A percentile compares a stretch with the other conserved stretches of the same genome.
phyloP scores from a whole-genome alignment of 2,888 invertebrate genomes.

The Unio delphinus region DNA sequence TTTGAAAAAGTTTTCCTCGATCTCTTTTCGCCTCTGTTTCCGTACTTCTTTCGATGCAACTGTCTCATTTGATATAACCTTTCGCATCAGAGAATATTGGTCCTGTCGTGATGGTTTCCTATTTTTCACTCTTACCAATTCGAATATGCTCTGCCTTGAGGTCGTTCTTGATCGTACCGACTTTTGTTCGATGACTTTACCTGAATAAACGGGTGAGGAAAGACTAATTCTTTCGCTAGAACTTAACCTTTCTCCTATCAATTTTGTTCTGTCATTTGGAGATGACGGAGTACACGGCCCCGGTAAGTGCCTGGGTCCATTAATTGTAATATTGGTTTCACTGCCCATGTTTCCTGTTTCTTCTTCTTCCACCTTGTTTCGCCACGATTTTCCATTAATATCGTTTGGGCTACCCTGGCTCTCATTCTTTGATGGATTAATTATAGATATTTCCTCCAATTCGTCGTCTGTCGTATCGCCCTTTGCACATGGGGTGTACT shows the following conservation, averaged over 20 bases:
- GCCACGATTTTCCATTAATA: conserved; percentile 69
- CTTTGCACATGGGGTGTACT: conserved; percentile 70
- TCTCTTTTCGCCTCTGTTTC: conserved; percentile 70
- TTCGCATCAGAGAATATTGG: conserved; percentile 75
- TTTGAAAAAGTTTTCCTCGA: conserved; percentile 71
- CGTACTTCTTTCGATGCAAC: conserved; percentile 78
- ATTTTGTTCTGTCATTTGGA: conserved; percentile 49
- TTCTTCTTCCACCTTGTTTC: conserved; percentile 75
- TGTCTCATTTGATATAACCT: conserved; percentile 74
- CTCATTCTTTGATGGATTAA: conserved; percentile 73
- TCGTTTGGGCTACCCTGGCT: conserved; percentile 25
- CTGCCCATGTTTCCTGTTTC: conserved; percentile 17
- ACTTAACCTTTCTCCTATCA: conserved; percentile 74
- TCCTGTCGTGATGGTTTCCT: conserved; percentile 80
- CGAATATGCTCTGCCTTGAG: conserved; percentile 78
- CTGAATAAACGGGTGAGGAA: conserved; percentile 72
- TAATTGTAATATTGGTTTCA: conserved; percentile 56
- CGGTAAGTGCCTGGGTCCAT: conserved; percentile 78
- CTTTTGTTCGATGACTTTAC: conserved; percentile 59
- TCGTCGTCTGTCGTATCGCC: conserved; percentile 72
- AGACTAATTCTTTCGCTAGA: conserved; percentile 73
- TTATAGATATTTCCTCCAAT: conserved; percentile 80
- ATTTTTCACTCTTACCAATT: conserved; percentile 84
- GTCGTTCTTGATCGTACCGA: conserved; percentile 73
- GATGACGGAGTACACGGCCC: conserved; percentile 67